Base-by-base conservation (phyloP, 1,140 invertebrate species). In the Atta texana region DNA sequence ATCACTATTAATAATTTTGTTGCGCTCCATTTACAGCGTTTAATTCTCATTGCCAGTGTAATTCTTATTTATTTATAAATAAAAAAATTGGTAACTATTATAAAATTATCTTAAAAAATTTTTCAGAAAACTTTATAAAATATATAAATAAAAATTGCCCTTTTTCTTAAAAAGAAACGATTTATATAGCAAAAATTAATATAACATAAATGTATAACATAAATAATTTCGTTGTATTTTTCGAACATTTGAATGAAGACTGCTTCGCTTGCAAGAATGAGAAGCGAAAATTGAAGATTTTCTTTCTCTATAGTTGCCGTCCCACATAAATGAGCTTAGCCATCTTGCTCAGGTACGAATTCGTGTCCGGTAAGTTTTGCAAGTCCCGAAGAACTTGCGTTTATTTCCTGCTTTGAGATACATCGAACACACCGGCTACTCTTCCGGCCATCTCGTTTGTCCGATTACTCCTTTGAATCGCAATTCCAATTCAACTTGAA, bases 321-420 rank as follows among this genome's bases (percentile, higher is more conserved):
- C 31, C 21, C 53, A 24, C 16, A 53, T 57, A 75, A 84, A 51
- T 39, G 80, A 72, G 7, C 28, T 34, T 72, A 59, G 34, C 75
- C 49, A 53, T 77, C 34, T 69, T 64, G 28, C 21, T 51, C 61
- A 7, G 44, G 8, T 16, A 14, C 34, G 59, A 39, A 76, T 77
- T 53, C 80, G 49, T 61, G 24, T 55, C 63, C 18, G 24, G 44
- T 28, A 28, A 77, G 44, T 64, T 87, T 69, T 51, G 39, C 51
- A 57, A 63, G 61, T 59, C 75, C 68, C 75, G 21, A 77, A 82
- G 61, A 39, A 87, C 88, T 72, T 63, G 39, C 84, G 63, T 89
- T 86, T 88, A 89, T 86, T 87, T 82, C 68, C 49, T 59, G 74
- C 12, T 74, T 21, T 51, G 6, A 76, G 82, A 72, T 72, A 59